Percentiles rank a stretch among this genome's conserved stretches.
These are phyloP conservation scores for Panulirus ornatus DNA, from an alignment of 1,140 invertebrate genomes.

Conservation along the genomic window DNA sequence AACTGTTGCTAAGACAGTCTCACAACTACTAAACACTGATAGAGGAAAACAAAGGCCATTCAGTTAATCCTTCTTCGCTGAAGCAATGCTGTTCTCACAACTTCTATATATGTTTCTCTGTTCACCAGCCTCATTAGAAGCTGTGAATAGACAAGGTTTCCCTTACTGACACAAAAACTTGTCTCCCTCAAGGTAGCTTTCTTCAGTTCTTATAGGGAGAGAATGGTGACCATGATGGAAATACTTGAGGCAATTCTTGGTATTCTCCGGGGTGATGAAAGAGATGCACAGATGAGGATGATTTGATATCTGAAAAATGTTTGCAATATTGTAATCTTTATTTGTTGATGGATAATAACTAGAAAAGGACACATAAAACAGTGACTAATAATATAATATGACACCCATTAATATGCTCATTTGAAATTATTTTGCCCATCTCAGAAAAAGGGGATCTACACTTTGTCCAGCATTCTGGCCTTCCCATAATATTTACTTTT, in stretches of 20 bases:
- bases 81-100: neutral
- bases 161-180: slow-evolving; percentile 51
- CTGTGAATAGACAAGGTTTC: slow-evolving; percentile 47
- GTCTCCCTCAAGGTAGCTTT: slow-evolving; percentile 7
- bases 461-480: too few relatives aligned
- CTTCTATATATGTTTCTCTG: too few relatives aligned
- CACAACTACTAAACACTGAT: slow-evolving; percentile 10
- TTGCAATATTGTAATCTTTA: too few relatives aligned
- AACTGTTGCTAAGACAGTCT: neutral
- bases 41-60: slow-evolving; percentile 32
- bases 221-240: neutral
- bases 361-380: too few relatives aligned
- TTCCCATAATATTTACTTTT: too few relatives aligned
- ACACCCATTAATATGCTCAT: too few relatives aligned
- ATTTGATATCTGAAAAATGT: slow-evolving; percentile 24
- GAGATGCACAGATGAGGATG: slow-evolving; percentile 37
- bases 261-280: slow-evolving; percentile 34
- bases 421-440: too few relatives aligned
- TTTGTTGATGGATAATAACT: too few relatives aligned
- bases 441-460: too few relatives aligned
- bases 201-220: slow-evolving; percentile 26
- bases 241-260: neutral
- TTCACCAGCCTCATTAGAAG: neutral
- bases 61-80: neutral
- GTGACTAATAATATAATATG: too few relatives aligned